phyloP scores from a whole-genome alignment of 2,797 vertebrate species.

The Brachyrhaphis roseni region DNA sequence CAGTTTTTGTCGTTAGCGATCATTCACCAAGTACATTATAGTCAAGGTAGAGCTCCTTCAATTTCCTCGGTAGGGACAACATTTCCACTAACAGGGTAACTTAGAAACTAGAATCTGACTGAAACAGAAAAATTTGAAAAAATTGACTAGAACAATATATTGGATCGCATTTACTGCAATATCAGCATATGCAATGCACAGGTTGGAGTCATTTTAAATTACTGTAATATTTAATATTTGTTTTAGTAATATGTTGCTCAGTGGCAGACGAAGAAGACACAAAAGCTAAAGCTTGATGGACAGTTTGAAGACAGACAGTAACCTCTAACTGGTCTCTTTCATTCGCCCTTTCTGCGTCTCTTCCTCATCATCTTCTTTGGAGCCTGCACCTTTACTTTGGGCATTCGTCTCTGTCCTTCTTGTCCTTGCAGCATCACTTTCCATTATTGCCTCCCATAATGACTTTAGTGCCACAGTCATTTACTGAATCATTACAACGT shows the following conservation, averaged over 20 bases:
- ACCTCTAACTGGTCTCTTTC: slow-evolving; percentile 26
- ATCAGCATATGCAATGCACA: neutral
- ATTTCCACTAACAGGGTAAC: no score
- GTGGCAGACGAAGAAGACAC: neutral
- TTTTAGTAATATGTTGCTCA: neutral
- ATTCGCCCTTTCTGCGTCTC: neutral
- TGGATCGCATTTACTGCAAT: neutral
- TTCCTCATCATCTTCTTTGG: slow-evolving; percentile 4
- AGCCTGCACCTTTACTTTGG: slow-evolving; percentile 15
- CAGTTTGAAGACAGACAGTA: slow-evolving; percentile 7
- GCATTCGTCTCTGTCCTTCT: neutral
- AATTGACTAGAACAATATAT: neutral
- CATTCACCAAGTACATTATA: no score
- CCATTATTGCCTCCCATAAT: slow-evolving; percentile 26
- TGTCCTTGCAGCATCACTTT: slow-evolving; percentile 24
- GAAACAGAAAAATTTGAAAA: no score
- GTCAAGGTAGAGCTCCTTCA: no score
- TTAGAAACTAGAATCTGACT: no score
- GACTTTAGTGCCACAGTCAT: slow-evolving; percentile 8
- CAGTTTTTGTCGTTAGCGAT: no score
- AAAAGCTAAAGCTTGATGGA: neutral
- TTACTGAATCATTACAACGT: neutral
- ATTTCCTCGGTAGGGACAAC: no score
- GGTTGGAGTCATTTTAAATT: neutral
- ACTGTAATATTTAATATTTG: neutral